phyloP scores from a whole-genome alignment of 1,140 invertebrate species.

The Camponotus floridanus region DNA sequence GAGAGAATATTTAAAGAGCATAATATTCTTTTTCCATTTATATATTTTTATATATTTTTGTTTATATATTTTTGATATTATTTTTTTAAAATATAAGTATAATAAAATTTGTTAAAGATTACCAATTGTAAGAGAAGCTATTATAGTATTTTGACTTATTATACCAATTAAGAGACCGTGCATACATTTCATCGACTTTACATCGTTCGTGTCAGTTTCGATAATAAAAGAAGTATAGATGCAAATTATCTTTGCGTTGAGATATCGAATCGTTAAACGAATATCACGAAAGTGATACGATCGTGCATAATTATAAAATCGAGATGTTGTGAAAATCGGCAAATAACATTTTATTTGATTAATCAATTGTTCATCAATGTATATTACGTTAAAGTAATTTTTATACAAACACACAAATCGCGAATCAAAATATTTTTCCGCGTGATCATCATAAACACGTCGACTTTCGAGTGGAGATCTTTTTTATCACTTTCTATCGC shows the following conservation, averaged over 20 bases:
- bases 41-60: neutral
- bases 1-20: slow-evolving; percentile 7
- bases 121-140: neutral
- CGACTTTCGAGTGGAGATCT: neutral
- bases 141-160: no score
- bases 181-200: neutral
- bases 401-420: neutral
- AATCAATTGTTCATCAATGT: neutral
- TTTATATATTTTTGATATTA: neutral
- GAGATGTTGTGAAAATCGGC: neutral
- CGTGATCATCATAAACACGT: neutral
- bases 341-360: neutral
- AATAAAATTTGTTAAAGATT: neutral
- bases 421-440: neutral
- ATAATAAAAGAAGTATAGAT: slow-evolving; percentile 8
- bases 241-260: neutral
- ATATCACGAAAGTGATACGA: slow-evolving; percentile 1
- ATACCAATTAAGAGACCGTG: neutral
- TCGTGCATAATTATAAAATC: slow-evolving; percentile 10
- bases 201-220: neutral
- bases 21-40: neutral
- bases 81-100: slow-evolving; percentile 3
- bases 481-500: slow-evolving; percentile 14
- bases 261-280: neutral
- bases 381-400: neutral